Evolutionary conservation across 2,113 vertebrate genomes (phyloP).

Genomic region (Leptobrachium ailaonicum): DNA sequence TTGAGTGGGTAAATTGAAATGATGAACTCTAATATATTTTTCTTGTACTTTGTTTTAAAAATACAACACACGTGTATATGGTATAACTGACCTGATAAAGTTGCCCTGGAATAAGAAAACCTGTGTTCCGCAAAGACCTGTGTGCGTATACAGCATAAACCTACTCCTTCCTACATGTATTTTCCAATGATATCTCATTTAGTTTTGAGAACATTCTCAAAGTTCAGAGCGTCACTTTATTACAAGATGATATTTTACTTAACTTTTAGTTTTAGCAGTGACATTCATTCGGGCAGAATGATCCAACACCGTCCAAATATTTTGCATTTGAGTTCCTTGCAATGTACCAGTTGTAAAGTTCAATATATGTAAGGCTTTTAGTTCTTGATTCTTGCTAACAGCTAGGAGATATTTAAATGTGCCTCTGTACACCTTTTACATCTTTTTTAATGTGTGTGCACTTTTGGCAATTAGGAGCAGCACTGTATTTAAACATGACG

Average conservation of each 20-base stretch:
- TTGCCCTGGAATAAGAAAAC: no score
- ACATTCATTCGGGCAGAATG: slow-evolving; percentile 11
- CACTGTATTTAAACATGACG: slow-evolving; percentile 14
- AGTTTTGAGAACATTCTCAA: slow-evolving; percentile 17
- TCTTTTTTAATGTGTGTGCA: slow-evolving; percentile 1
- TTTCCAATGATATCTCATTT: background rate
- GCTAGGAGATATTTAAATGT: slow-evolving; percentile 21
- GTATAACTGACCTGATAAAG: no score
- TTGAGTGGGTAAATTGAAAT: no score
- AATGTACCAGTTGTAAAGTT: slow-evolving; percentile 28
- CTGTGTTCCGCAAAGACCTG: no score
- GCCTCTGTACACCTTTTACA: background rate
- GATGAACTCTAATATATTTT: no score
- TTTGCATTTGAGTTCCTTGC: background rate
- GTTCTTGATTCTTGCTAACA: slow-evolving; percentile 16
- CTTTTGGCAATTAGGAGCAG: slow-evolving; percentile 8
- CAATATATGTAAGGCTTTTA: slow-evolving; percentile 18
- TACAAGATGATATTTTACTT: slow-evolving; percentile 10
- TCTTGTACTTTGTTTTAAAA: no score
- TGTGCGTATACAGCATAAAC: background rate
- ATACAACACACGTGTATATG: no score
- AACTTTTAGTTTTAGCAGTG: slow-evolving; percentile 32
- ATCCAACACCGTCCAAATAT: background rate
- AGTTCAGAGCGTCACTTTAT: slow-evolving; percentile 22
- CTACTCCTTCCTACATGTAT: slow-evolving; percentile 3